Evolutionary conservation across 2,113 vertebrate species (phyloP).

Genomic region (Archilochus colubris): DNA sequence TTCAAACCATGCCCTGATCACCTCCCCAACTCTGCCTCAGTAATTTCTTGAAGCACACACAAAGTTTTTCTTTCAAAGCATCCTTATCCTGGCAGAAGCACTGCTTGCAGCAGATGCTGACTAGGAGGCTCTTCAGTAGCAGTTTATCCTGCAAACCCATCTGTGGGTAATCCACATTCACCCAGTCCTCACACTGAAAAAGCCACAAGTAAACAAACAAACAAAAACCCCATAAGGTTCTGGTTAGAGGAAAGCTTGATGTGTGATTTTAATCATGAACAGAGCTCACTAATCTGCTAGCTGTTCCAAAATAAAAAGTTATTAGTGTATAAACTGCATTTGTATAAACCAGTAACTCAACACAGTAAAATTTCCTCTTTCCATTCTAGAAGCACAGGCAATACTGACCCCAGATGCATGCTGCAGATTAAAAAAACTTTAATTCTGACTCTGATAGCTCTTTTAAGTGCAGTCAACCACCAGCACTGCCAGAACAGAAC

Average conservation of each 20-base stretch:
- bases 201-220: constrained; percentile 2
- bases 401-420: not conserved
- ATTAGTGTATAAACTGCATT: not conserved
- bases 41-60: not conserved
- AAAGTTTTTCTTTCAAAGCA: not conserved
- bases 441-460: not conserved
- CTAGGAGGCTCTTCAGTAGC: not conserved
- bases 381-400: not conserved
- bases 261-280: not conserved
- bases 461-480: not conserved
- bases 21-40: not conserved
- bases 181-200: not conserved
- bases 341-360: not conserved
- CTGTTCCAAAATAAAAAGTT: not conserved
- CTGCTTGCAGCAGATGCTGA: not conserved
- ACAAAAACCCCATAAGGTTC: not conserved
- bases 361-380: not conserved
- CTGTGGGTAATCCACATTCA: accelerated
- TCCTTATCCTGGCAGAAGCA: not conserved
- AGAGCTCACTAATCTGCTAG: not conserved
- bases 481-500: not conserved
- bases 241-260: not conserved
- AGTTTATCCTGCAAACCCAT: not conserved
- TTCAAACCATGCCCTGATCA: not conserved
- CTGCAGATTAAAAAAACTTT: not conserved